Base-by-base conservation (phyloP, 2,797 vertebrate species). In the Ibycter americanus region DNA sequence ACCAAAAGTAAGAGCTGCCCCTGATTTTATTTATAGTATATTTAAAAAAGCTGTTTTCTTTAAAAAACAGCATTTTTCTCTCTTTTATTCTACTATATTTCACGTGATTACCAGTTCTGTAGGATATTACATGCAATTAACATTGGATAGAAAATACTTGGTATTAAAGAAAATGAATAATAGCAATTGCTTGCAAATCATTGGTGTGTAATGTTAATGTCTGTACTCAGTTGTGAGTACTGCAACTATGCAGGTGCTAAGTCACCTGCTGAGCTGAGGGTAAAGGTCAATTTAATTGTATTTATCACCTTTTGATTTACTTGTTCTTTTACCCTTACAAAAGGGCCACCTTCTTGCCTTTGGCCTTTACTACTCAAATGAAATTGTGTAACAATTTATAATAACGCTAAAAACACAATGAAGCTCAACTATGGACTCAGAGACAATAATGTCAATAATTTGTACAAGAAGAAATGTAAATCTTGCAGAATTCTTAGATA, bases 291-390 rank as follows among this genome's bases (percentile, higher is more conserved):
- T 87, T 55, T 54, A 80, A 58, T 70, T 89, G 13, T 12, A 47
- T 83, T 93, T 84, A 66, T 88, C 58, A 76, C 46, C 10, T 79
- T 73, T 44, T 18, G 20, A 36, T 93, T 67, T 51, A 49, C 26
- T 23, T 83, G 86, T 81, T 58, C 32, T 91, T 90, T 94, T 51
- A 77, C 4, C 4, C n/a, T 81, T 79, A 29, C 36, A 68, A 88
- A 86, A 84, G 29, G 17, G 6, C 5, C 0, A 0, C 1, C n/a
- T 54, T 76, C 56, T 78, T 70, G 59, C 23, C 20, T 9, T 49
- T n/a, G 46, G 22, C 34, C 87, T 67, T 76, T 91, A 36, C 32
- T 55, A 27, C 26, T 70, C 15, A 76, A 47, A 51, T 59, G 73
- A 85, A 72, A 49, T 40, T 34, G 6, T 29, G 11, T 61, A 73